phyloP scores from a whole-genome alignment of 2,888 invertebrate species.

The Melikaiella ostensackeni region DNA sequence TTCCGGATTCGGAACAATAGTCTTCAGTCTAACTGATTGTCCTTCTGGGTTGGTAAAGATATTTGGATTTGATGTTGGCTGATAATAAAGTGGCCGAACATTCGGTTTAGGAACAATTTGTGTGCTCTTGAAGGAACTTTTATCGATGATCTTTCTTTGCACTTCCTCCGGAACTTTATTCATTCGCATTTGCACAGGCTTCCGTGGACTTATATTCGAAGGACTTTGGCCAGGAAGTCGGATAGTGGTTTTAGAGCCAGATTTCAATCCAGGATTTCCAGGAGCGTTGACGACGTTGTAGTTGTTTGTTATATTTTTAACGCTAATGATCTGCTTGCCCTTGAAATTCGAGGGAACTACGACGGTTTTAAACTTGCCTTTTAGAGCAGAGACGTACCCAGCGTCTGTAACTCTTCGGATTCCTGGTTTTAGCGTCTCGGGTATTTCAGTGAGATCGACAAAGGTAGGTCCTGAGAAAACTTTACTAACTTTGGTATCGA shows the following conservation, averaged over 20 bases:
- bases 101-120: neutral
- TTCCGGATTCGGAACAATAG: neutral
- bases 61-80: neutral
- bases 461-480: neutral
- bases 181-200: neutral
- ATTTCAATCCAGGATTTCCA: neutral
- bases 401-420: neutral
- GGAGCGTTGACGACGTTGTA: conserved; percentile 12
- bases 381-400: neutral
- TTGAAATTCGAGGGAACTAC: conserved; percentile 5
- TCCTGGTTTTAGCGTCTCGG: neutral
- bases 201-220: neutral
- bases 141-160: neutral
- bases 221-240: conserved; percentile 7
- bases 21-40: neutral
- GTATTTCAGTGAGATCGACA: conserved; percentile 50
- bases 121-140: neutral
- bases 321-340: conserved; percentile 46
- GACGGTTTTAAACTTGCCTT: conserved; percentile 10
- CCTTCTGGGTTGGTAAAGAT: neutral
- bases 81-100: neutral
- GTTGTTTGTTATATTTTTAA: conserved; percentile 55
- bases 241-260: neutral
- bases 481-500: neutral
- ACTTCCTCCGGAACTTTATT: neutral